These are phyloP conservation scores for Sebastiscus tertius DNA, from an alignment of 2,797 vertebrate species.

Conservation along the genomic window DNA sequence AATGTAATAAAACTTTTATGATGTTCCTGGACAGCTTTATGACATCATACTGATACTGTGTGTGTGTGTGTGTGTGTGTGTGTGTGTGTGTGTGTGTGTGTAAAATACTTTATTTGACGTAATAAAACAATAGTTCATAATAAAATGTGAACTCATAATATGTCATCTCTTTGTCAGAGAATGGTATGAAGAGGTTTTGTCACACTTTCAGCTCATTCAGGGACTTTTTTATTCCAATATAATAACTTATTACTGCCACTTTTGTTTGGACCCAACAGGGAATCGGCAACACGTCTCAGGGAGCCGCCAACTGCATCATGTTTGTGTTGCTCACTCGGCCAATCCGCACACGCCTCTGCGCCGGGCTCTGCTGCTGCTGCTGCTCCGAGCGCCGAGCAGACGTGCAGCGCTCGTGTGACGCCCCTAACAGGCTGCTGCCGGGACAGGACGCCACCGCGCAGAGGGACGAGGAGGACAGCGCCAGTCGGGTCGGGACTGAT, in stretches of 20 bases:
- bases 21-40: neutral
- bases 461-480: slow-evolving; percentile 36
- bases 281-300: slow-evolving; percentile 95
- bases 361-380: slow-evolving; percentile 76
- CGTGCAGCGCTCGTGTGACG: neutral
- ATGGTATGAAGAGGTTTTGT: neutral
- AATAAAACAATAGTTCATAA: neutral
- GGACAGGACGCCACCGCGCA: slow-evolving; percentile 24
- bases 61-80: neutral
- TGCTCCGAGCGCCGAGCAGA: slow-evolving; percentile 47
- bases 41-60: neutral
- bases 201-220: neutral
- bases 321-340: slow-evolving; percentile 90
- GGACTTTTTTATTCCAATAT: neutral
- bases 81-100: neutral
- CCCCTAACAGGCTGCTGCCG: slow-evolving; percentile 8
- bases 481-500: slow-evolving; percentile 1
- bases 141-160: neutral
- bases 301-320: slow-evolving; percentile 96
- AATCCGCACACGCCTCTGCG: slow-evolving; percentile 83
- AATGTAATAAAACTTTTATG: neutral
- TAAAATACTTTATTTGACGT: neutral
- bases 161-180: neutral
- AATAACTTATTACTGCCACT: neutral
- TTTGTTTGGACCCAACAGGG: slow-evolving; percentile 81